Evolutionary conservation across 1,140 invertebrate species (phyloP).

Genomic region (Hyles vespertilio): DNA sequence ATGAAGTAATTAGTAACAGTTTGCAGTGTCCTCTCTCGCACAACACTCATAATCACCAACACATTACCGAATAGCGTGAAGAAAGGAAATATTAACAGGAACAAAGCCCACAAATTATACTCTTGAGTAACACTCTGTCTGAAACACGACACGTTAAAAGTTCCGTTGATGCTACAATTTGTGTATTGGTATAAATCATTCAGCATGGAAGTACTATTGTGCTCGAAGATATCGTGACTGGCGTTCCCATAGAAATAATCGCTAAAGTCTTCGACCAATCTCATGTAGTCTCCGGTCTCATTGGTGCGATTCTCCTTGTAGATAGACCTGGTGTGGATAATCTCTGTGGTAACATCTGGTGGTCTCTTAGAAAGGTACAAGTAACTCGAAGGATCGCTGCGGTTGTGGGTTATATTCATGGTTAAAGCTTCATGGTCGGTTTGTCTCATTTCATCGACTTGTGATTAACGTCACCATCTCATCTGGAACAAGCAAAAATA

Average conservation of each 20-base stretch:
- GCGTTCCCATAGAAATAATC: constrained; percentile 77
- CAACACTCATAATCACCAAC: constrained; percentile 95
- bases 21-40: constrained; percentile 91
- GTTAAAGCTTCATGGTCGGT: not conserved
- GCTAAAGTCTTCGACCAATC: constrained; percentile 78
- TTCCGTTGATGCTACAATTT: constrained; percentile 72
- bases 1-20: constrained; percentile 99
- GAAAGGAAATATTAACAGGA: constrained; percentile 92
- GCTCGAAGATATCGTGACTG: constrained; percentile 57
- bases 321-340: not conserved
- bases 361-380: constrained; percentile 50
- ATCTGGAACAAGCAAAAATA: constrained; percentile 3
- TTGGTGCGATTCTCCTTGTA: constrained; percentile 10
- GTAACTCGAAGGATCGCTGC: constrained; percentile 26
- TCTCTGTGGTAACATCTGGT: constrained; percentile 30
- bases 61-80: constrained; percentile 97
- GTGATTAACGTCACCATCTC: constrained; percentile 1
- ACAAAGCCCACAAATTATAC: constrained; percentile 89
- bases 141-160: constrained; percentile 69
- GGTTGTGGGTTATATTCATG: constrained; percentile 17
- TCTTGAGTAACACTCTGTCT: constrained; percentile 43
- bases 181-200: constrained; percentile 58
- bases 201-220: constrained; percentile 36
- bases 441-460: not conserved
- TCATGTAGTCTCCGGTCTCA: constrained; percentile 61